phyloP scores from a whole-genome alignment of 2,888 invertebrate genomes.

The Panopea generosa region DNA sequence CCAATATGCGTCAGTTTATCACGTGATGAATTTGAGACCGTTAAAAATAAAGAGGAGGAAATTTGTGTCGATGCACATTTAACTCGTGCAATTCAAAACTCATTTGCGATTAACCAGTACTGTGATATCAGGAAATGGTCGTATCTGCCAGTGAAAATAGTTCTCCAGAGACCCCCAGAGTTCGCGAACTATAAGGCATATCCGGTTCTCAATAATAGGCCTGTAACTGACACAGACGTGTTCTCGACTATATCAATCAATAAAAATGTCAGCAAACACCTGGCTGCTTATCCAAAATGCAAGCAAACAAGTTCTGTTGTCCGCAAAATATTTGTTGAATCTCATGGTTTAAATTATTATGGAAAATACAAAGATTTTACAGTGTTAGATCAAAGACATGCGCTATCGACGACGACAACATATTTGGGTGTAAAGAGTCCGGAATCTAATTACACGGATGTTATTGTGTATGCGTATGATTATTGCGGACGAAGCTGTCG shows the following conservation, averaged over 20 bases:
- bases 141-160: slow-evolving; percentile 58
- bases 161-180: slow-evolving; percentile 58
- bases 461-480: slow-evolving; percentile 60
- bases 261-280: slow-evolving; percentile 37
- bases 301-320: slow-evolving; percentile 53
- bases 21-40: slow-evolving; percentile 41
- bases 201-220: slow-evolving; percentile 52
- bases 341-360: slow-evolving; percentile 63
- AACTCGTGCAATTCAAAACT: slow-evolving; percentile 54
- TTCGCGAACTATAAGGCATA: slow-evolving; percentile 56
- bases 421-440: slow-evolving; percentile 62
- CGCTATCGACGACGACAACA: slow-evolving; percentile 52
- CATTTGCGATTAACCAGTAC: slow-evolving; percentile 56
- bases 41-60: slow-evolving; percentile 24
- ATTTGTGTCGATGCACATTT: slow-evolving; percentile 52
- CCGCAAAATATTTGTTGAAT: slow-evolving; percentile 57
- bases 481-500: slow-evolving; percentile 59
- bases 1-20: slow-evolving; percentile 58
- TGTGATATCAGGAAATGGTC: slow-evolving; percentile 62
- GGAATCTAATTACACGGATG: slow-evolving; percentile 57
- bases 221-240: slow-evolving; percentile 46
- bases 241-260: slow-evolving; percentile 52
- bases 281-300: slow-evolving; percentile 56
- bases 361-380: slow-evolving; percentile 64
- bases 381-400: slow-evolving; percentile 61